Conservation (phyloP, 2,113 vertebrate genomes). For the Colaptes auratus region DNA sequence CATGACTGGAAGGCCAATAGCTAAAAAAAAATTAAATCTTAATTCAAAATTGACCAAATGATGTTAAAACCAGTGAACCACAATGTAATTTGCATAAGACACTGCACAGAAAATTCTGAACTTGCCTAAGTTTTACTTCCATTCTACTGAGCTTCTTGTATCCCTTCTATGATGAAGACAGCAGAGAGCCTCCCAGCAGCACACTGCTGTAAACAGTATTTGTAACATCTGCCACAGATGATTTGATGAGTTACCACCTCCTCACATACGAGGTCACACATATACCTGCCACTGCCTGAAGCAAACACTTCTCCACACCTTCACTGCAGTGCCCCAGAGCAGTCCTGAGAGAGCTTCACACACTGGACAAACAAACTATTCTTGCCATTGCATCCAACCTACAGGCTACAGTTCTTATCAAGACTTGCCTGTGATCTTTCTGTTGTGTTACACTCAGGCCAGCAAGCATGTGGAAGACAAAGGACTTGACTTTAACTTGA, state of each 20-base stretch:
- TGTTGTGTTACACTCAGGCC: background rate
- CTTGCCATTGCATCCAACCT: background rate
- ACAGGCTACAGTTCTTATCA: background rate
- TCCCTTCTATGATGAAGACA: background rate
- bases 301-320: background rate
- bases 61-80: slow-evolving; percentile 26
- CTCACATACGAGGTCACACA: rapidly evolving
- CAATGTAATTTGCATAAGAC: background rate
- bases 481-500: background rate
- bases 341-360: background rate
- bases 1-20: background rate
- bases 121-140: background rate
- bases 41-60: slow-evolving; percentile 7
- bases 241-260: background rate
- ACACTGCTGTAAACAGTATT: background rate
- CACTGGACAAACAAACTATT: background rate
- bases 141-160: background rate
- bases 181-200: background rate
- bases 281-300: background rate
- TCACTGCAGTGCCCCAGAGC: background rate
- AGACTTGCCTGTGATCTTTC: background rate
- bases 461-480: background rate
- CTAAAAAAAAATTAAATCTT: background rate
- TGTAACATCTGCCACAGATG: background rate
- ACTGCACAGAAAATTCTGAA: background rate